phyloP scores from a whole-genome alignment of 2,113 vertebrate genomes.

The Amblyornis subalaris region DNA sequence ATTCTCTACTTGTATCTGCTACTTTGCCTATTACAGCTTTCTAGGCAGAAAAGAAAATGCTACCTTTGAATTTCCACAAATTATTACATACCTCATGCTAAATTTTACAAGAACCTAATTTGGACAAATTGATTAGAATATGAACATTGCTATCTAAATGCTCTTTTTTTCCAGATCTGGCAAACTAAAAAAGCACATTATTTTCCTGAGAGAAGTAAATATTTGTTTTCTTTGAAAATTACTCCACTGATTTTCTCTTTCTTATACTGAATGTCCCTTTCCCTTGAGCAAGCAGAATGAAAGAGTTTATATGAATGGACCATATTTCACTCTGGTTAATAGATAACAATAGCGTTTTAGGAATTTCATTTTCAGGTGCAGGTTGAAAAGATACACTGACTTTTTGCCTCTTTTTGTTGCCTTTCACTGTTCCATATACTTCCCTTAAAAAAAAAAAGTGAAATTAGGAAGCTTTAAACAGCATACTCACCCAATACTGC shows the following conservation, averaged over 20 bases:
- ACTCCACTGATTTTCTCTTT: slow-evolving; percentile 15
- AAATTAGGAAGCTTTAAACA: background rate
- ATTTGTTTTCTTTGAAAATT: slow-evolving; percentile 38
- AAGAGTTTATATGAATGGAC: background rate
- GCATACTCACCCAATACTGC: background rate
- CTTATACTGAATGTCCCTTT: background rate
- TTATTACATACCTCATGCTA: background rate
- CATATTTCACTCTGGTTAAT: background rate
- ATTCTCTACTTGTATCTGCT: background rate
- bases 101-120: slow-evolving; percentile 52
- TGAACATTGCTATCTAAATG: slow-evolving; percentile 44
- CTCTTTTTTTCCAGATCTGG: slow-evolving; percentile 33
- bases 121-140: slow-evolving; percentile 58
- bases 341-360: background rate
- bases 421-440: background rate
- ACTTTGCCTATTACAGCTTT: slow-evolving; percentile 43
- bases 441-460: background rate
- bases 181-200: slow-evolving; percentile 33
- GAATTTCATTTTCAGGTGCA: background rate
- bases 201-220: background rate
- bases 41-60: background rate
- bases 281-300: background rate
- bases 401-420: background rate
- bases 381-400: background rate
- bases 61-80: background rate